These are phyloP conservation scores for Crenuchus spilurus DNA, from an alignment of 2,797 vertebrate genomes.

Conservation along the genomic window DNA sequence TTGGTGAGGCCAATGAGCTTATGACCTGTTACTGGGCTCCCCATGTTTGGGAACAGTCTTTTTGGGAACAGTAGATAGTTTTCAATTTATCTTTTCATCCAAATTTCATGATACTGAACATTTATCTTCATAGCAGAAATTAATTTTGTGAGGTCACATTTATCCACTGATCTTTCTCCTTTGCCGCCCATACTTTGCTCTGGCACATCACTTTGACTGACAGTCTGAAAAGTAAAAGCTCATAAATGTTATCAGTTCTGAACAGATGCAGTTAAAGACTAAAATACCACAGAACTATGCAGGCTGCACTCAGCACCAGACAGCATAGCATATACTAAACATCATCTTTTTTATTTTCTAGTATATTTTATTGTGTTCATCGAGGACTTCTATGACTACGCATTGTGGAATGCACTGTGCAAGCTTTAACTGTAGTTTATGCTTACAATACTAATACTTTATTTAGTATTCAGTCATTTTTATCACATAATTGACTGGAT, in stretches of 20 bases:
- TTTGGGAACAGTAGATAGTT: too few species aligned
- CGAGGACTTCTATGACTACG: too few species aligned
- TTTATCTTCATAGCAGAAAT: constrained; percentile 6
- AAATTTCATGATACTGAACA: not conserved
- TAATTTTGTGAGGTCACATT: constrained; percentile 39
- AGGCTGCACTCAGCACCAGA: constrained; percentile 28
- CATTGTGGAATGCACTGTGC: too few species aligned
- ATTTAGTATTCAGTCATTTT: too few species aligned
- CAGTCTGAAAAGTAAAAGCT: constrained; percentile 47
- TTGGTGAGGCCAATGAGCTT: too few species aligned
- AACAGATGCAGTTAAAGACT: constrained; percentile 40
- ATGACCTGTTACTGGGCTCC: too few species aligned
- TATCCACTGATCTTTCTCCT: constrained; percentile 30
- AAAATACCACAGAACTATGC: constrained; percentile 15
- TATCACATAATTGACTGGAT: not conserved
- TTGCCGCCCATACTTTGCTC: constrained; percentile 23
- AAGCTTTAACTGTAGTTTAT: too few species aligned
- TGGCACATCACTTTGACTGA: constrained; percentile 41
- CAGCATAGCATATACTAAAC: too few species aligned
- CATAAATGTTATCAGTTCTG: constrained; percentile 54
- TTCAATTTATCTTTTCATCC: not conserved
- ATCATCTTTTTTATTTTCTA: too few species aligned
- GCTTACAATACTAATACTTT: too few species aligned
- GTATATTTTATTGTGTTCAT: too few species aligned
- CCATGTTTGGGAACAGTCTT: too few species aligned